Conservation (phyloP, 1,140 invertebrate genomes). For the Tetramorium simillimum region DNA sequence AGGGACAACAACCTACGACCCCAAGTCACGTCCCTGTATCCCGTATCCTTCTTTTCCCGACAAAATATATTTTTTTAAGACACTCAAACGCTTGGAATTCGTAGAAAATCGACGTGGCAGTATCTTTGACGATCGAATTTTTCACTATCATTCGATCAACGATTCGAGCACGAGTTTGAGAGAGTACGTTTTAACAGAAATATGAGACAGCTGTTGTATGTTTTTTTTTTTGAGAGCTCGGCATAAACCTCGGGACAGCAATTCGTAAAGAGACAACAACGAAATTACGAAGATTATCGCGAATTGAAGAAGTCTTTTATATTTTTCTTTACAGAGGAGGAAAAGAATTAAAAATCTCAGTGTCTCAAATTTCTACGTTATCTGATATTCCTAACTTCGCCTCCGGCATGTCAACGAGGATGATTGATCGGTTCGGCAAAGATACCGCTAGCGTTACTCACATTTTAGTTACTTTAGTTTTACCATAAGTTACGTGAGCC, state of each 20-base stretch:
- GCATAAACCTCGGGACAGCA: not conserved
- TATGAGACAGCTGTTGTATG: not conserved
- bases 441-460: conserved; percentile 55
- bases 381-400: conserved; percentile 11
- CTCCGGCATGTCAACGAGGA: not conserved
- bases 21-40: conserved; percentile 22
- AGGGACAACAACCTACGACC: conserved; percentile 39
- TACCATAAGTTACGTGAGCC: conserved; percentile 63
- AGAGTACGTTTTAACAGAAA: conserved; percentile 37
- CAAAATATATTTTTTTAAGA: conserved; percentile 54
- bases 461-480: conserved; percentile 76
- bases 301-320: not conserved
- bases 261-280: not conserved
- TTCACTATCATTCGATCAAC: not conserved
- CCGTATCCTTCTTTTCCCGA: not conserved
- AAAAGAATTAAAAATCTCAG: not conserved
- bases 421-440: conserved; percentile 45
- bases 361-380: conserved; percentile 37
- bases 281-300: not conserved
- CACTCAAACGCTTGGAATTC: conserved; percentile 39
- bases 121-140: conserved; percentile 61
- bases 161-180: conserved; percentile 18
- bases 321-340: not conserved
- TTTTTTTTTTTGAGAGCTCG: not conserved
- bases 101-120: conserved; percentile 24